These are phyloP conservation scores for Goniozus legneri DNA, from an alignment of 1,140 invertebrate genomes.

Conservation along the genomic window DNA sequence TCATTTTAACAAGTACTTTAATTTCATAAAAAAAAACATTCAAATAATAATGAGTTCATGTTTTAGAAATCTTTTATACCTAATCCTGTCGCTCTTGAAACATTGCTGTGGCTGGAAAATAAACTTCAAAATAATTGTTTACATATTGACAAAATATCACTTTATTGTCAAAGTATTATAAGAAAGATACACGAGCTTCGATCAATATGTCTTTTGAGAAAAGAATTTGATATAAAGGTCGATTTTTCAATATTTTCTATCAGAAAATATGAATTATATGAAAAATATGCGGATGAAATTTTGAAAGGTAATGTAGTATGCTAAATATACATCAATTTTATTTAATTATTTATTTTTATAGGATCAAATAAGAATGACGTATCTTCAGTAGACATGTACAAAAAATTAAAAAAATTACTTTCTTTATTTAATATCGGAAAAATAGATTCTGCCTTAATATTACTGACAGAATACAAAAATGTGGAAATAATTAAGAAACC, in stretches of 20 bases:
- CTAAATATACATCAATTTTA: neutral
- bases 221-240: constrained; percentile 29
- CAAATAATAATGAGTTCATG: no score
- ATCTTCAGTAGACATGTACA: no score
- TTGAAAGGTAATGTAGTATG: neutral
- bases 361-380: no score
- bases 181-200: neutral
- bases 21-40: neutral
- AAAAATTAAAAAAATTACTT: no score
- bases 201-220: constrained; percentile 26
- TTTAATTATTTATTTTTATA: no score
- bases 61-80: no score
- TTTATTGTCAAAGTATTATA: neutral
- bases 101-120: constrained; percentile 23
- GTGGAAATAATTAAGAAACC: no score
- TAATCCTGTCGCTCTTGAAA: no score
- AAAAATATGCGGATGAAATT: neutral
- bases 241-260: constrained; percentile 20
- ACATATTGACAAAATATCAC: no score
- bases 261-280: constrained; percentile 23
- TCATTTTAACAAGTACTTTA: constrained; percentile 1
- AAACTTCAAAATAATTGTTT: constrained; percentile 18
- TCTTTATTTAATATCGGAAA: no score
- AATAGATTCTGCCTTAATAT: no score
- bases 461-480: no score